Evolutionary conservation across 1,140 invertebrate species (phyloP).

Genomic region (Euschistus heros): DNA sequence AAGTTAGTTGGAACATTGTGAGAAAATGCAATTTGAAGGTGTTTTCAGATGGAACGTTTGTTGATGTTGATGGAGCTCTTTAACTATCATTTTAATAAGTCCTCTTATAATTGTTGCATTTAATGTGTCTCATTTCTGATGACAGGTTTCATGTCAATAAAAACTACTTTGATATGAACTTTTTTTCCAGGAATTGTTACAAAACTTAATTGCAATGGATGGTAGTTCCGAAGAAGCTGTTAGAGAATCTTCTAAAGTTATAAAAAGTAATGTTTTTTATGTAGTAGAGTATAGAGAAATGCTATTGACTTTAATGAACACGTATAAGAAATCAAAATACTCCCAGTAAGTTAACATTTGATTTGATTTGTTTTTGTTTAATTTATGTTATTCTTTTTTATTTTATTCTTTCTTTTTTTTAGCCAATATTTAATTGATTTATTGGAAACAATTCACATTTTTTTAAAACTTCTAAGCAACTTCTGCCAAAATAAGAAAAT

Average conservation of each 20-base stretch:
- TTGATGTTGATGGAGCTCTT: no score
- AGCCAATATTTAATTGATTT: constrained; percentile 78
- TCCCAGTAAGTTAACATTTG: constrained; percentile 54
- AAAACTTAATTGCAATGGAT: constrained; percentile 73
- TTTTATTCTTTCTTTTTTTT: constrained; percentile 29
- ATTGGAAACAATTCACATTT: constrained; percentile 79
- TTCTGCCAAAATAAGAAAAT: constrained; percentile 68
- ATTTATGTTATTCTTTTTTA: constrained; percentile 4
- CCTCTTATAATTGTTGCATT: no score
- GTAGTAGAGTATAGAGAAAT: constrained; percentile 89
- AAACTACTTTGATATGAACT: no score
- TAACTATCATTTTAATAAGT: no score
- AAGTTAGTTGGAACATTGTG: no score
- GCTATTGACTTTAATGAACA: constrained; percentile 65
- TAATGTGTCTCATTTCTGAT: no score
- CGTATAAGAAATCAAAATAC: constrained; percentile 39
- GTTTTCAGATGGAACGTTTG: no score
- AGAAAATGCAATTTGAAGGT: no score
- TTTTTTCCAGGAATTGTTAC: constrained; percentile 42
- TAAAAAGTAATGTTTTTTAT: constrained; percentile 90
- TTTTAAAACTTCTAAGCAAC: constrained; percentile 81
- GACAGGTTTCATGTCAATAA: no score
- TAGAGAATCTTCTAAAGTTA: constrained; percentile 65
- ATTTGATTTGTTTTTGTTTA: constrained; percentile 41
- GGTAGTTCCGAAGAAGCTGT: constrained; percentile 52